Evolutionary conservation across 2,797 vertebrate species (phyloP).

Genomic region (Erethizon dorsatum): DNA sequence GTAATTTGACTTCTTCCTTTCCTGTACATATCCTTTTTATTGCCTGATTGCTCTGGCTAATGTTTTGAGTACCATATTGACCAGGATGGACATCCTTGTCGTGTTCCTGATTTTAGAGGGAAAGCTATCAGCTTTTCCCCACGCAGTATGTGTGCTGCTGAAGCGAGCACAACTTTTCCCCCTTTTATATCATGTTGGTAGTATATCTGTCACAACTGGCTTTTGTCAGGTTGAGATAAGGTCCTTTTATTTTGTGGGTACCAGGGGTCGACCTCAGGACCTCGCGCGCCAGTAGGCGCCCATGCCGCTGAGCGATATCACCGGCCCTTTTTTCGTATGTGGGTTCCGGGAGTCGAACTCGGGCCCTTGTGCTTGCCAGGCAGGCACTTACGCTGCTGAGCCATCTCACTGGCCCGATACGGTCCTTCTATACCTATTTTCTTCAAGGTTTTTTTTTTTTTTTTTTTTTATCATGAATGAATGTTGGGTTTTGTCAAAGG

Average conservation of each 20-base stretch:
- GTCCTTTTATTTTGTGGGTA: not conserved
- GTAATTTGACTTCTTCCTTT: not conserved
- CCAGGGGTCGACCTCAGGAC: no score
- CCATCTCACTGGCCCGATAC: not conserved
- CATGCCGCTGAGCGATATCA: no score
- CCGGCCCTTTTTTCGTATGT: no score
- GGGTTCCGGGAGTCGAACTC: no score
- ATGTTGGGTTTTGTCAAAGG: not conserved
- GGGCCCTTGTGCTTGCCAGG: no score
- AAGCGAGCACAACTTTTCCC: not conserved
- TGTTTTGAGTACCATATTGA: not conserved
- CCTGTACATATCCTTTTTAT: not conserved
- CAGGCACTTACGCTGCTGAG: no score
- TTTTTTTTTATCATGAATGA: not conserved
- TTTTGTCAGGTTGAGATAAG: not conserved
- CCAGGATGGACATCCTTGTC: not conserved
- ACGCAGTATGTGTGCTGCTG: not conserved
- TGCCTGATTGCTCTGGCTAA: not conserved
- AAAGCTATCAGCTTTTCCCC: not conserved
- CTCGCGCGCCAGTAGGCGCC: no score
- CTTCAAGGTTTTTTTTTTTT: not conserved
- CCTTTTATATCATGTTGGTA: not conserved
- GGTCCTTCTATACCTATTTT: not conserved
- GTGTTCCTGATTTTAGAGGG: not conserved
- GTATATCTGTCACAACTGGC: not conserved